Percentiles rank a stretch among this genome's conserved stretches.
phyloP scores from a whole-genome alignment of 2,888 invertebrate genomes.

The Gordius sp. region DNA sequence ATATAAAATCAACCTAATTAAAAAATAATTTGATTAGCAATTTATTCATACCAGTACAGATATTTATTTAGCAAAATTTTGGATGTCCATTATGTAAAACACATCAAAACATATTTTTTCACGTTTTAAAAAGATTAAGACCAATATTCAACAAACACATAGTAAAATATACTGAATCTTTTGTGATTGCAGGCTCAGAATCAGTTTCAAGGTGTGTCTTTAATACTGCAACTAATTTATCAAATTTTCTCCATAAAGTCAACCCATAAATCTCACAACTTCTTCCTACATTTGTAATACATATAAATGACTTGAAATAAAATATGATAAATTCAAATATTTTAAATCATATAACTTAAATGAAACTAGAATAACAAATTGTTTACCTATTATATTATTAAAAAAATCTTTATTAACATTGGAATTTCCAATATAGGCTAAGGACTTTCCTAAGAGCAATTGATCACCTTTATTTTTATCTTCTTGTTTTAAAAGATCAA shows the following conservation, averaged over 20 bases:
- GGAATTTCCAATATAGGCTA: not conserved
- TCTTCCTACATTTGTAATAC: not conserved
- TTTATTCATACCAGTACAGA: too few relatives aligned
- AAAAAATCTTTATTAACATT: not conserved
- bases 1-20: not conserved
- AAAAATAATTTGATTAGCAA: too few relatives aligned
- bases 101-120: too few relatives aligned
- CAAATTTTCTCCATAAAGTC: slow-evolving; percentile 5
- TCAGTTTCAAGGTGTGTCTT: not conserved
- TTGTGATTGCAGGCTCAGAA: not conserved
- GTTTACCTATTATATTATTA: slow-evolving; percentile 4
- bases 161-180: not conserved
- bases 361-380: not conserved
- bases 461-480: not conserved
- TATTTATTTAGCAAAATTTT: too few relatives aligned
- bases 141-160: too few relatives aligned
- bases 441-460: not conserved
- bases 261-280: not conserved
- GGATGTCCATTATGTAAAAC: slow-evolving; percentile 4
- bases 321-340: not conserved
- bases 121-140: not conserved
- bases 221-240: not conserved
- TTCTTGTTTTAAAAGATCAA: not conserved
- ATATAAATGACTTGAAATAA: not conserved
- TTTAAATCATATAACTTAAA: not conserved